Base-by-base conservation (phyloP, 2,888 invertebrate species). In the Chironomus tentans region DNA sequence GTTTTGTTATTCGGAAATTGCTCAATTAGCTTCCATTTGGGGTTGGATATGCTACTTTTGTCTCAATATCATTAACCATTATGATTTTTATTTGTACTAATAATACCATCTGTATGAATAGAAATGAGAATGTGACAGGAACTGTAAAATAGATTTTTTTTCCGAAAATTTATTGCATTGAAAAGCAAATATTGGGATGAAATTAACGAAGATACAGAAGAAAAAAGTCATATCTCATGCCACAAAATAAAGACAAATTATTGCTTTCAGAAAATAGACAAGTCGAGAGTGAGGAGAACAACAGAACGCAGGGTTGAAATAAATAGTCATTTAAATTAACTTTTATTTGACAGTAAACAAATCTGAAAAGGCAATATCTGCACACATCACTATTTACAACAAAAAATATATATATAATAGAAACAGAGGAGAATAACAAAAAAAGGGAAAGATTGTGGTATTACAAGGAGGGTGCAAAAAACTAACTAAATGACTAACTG, bases 311-410 rank as follows among this genome's bases (percentile, higher is more conserved):
- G 24, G 65, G 24, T 13, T 13, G 21, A 65, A 21, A 65, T 21
- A 65, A 65, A 65, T 22, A 68, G 74, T 74, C 74, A 74, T 74
- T 74, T 61, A 74, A 74, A 74, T 74, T 74, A 74, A 74, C 74
- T 74, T 74, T 68, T 74, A 74, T 46, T 68, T 74, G 74, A 18
- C 74, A 65, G 68, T 74, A 74, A 74, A 74, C 74, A 74, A 74
- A 74, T 68, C 47, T 21, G 65, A 65, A 65, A 21, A 65, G 65
- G 56, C 56, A 38, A 38, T 38, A 38, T 38, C 38, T 38, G 38
- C 38, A 38, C 38, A 38, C 38, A 38, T 38, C 38, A 38, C 38
- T 38, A 38, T 38, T 38, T 38, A 38, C 38, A 38, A 38, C 38
- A 38, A 38, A 38, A 38, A 56, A 56, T 2, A n/a, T n/a, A n/a